Base-by-base conservation (phyloP, 1,140 invertebrate genomes). In the Mercenaria mercenaria region DNA sequence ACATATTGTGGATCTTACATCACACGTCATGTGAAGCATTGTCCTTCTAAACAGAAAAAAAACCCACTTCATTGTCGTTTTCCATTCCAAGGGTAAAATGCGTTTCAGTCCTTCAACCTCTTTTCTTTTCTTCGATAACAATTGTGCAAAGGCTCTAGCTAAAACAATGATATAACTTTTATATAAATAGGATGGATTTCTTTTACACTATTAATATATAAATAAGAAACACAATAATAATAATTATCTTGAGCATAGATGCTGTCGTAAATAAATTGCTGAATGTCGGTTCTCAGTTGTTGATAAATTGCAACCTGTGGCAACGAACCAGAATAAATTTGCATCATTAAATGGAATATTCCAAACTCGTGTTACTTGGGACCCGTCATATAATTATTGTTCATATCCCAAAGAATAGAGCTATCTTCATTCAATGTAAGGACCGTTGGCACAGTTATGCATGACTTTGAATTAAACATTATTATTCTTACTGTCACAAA, bases 261-360 rank as follows among this genome's bases (percentile, higher is more conserved):
- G 82, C 76, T 81, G 52, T 82, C 79, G 41, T 72, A 89, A 20
- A 89, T 89, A 0, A 89, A 61, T 74, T 89, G 56, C 56, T 89
- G 69, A 37, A 82, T 89, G 79, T 89, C 87, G 37, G 81, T 77
- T 77, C 81, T 89, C 2, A 82, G 61, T 41, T 89, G 64, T 47
- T 89, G 79, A 32, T 81, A 89, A 13, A 81, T 32, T 32, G 81
- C 87, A 10, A 89, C 87, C 64, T 74, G 61, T 18, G 87, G 72
- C 20, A 82, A 67, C 20, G 87, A 81, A 0, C 79, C 87, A 2
- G 85, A 61, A 29, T 50, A 23, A 29, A 87, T 87, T n/a, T 87
- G n/a, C 85, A 26, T 87, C 85, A 47, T 87, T 72, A 61, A 87
- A 87, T 39, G 72, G 18, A 37, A 87, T 64, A 50, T n/a, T 87